A percentile compares a stretch with the other conserved stretches of the same genome.
phyloP scores from a whole-genome alignment of 1,140 invertebrate species.

The Ostrea denselamellosa region DNA sequence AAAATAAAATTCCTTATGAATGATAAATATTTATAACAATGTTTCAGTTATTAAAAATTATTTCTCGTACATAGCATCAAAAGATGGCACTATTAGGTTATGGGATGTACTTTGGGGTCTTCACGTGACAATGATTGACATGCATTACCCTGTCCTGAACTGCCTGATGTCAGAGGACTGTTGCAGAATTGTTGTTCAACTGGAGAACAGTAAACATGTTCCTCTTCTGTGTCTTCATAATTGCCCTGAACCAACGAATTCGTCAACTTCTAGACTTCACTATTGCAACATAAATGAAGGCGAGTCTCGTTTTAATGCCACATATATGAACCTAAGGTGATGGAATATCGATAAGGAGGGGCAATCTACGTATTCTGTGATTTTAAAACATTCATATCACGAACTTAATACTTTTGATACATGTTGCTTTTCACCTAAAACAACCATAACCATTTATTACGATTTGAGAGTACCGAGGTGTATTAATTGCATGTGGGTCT shows the following conservation, averaged over 20 bases:
- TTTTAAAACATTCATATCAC: too few species aligned
- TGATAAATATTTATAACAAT: too few species aligned
- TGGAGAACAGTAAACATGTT: conserved; percentile 47
- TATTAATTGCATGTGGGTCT: too few species aligned
- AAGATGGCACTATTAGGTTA: conserved; percentile 40
- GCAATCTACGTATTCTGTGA: too few species aligned
- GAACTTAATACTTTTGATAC: too few species aligned
- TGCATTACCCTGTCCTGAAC: conserved; percentile 42
- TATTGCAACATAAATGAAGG: conserved; percentile 14
- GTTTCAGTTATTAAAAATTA: not conserved
- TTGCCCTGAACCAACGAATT: conserved; percentile 19
- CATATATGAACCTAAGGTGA: too few species aligned
- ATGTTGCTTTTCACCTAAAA: too few species aligned
- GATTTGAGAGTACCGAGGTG: too few species aligned
- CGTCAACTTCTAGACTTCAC: not conserved
- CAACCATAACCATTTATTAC: too few species aligned
- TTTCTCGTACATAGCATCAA: conserved; percentile 32
- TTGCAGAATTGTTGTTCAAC: conserved; percentile 41
- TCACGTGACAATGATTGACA: conserved; percentile 45
- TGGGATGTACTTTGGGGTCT: conserved; percentile 47
- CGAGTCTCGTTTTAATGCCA: not conserved
- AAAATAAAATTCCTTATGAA: too few species aligned
- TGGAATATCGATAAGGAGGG: too few species aligned
- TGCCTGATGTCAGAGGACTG: conserved; percentile 41
- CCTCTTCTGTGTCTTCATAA: conserved; percentile 54